A percentile compares a stretch with the other conserved stretches of the same genome.
phyloP scores from a whole-genome alignment of 2,888 invertebrate species.

The Pasiphila rectangulata region DNA sequence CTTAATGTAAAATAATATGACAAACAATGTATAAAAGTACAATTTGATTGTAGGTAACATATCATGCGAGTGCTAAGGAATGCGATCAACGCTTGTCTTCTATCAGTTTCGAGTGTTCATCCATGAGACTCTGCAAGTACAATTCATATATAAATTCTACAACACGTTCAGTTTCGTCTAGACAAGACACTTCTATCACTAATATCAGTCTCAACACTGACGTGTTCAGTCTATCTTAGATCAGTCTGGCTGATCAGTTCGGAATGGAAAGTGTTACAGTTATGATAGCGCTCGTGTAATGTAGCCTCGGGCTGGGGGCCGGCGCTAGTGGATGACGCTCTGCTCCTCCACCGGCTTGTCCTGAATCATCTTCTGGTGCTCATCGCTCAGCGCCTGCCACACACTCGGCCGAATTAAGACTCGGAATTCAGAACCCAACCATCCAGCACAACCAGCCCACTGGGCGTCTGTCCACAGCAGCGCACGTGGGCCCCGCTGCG shows the following conservation, averaged over 20 bases:
- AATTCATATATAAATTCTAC: constrained; percentile 1
- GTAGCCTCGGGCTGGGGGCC: background rate
- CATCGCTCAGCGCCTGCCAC: constrained; percentile 88
- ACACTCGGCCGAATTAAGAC: too few species aligned
- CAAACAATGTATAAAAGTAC: constrained; percentile 29
- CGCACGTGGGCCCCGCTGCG: too few species aligned
- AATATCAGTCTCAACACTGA: constrained; percentile 2
- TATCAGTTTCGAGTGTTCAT: constrained; percentile 79
- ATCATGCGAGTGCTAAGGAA: constrained; percentile 19
- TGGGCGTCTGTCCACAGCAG: too few species aligned
- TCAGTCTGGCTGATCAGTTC: too few species aligned
- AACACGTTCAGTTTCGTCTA: background rate
- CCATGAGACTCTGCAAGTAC: constrained; percentile 79
- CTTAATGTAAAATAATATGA: constrained; percentile 18
- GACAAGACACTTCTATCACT: constrained; percentile 6
- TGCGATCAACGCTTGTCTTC: constrained; percentile 52
- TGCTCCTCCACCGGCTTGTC: constrained; percentile 59
- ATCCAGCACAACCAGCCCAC: too few species aligned
- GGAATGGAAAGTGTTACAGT: too few species aligned
- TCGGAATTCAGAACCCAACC: background rate
- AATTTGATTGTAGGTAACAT: constrained; percentile 22
- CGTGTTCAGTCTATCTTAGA: background rate
- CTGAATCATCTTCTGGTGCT: constrained; percentile 90
- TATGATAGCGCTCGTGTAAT: too few species aligned
- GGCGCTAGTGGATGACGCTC: constrained; percentile 60